Evolutionary conservation across 1,140 invertebrate genomes (phyloP), one percentile per base, ranked within the genome.

Genomic region (Apis cerana): DNA sequence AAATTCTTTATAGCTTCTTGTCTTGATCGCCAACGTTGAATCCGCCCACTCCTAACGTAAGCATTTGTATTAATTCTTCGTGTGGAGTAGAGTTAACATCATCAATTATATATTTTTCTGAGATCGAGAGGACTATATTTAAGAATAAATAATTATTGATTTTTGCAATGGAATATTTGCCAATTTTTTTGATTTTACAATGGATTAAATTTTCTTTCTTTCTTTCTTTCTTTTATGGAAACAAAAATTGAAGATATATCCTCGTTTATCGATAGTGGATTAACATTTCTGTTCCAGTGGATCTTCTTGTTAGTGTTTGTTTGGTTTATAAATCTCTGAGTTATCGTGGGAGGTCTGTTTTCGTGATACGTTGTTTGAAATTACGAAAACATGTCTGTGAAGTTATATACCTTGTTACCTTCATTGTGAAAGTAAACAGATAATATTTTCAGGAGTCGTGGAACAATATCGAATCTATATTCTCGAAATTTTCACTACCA

Each of bases 1-100:
- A 82, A 82, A 82, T 76, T 82, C 64, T 67, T 82, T 67, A 68
- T 69, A 52, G 56, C 80, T 43, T 23, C 33, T 50, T 21, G 17
- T 5, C 67, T 59, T 61, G 71, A 19, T 54, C 59, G 54, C 72
- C 43, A 48, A 52, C 54, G 64, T 56, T 50, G 79, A 65, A 65
- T 80, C 52, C 54, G 54, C 15, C 52, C 19, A 54, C 13, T 21
- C 27, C 23, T 43, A 27, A 56, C n/a, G 62, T 59, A 50, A 65
- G 62, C 62, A 56, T 76, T 76, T 82, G 23, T 82, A 69, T 76
- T 54, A 82, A 82, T 74, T 52, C 3, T 56, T 33, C 52, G 3
- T 65, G 15, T 71, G 69, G 43, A 19, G n/a, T 52, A 23, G 5
- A 7, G 33, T 7, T 43, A 43, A 43, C 33, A 7, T 43, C 0